phyloP scores from a whole-genome alignment of 2,797 vertebrate genomes.

The Ceryle rudis region DNA sequence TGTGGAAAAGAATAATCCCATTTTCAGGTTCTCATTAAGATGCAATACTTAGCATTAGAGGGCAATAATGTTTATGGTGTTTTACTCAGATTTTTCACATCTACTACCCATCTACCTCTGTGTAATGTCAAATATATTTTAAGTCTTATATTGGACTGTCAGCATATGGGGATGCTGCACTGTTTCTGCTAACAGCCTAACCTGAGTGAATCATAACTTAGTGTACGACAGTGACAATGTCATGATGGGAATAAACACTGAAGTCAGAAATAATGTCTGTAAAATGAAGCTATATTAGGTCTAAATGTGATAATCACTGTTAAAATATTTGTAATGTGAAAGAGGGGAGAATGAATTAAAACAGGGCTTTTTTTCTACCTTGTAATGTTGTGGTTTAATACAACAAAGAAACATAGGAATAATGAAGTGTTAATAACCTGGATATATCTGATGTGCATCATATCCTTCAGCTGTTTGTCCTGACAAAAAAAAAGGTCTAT shows the following conservation, averaged over 20 bases:
- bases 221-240: not conserved
- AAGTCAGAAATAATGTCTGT: not conserved
- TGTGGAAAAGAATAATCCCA: not conserved
- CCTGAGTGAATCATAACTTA: not conserved
- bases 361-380: fast-evolving
- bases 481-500: not conserved
- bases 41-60: not conserved
- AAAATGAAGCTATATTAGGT: not conserved
- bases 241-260: not conserved
- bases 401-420: not conserved
- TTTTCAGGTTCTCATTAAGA: not conserved
- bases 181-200: not conserved
- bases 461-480: not conserved
- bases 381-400: not conserved
- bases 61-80: not conserved
- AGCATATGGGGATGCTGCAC: not conserved
- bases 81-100: not conserved
- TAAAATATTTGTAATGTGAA: not conserved
- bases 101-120: not conserved
- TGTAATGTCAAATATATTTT: not conserved
- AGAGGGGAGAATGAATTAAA: not conserved
- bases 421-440: not conserved
- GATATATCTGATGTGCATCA: not conserved
- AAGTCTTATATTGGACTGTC: not conserved
- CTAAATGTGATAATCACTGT: not conserved